Percentiles rank a stretch among this genome's conserved stretches.
Evolutionary conservation across 2,797 vertebrate genomes (phyloP).

Genomic region (Poeciliopsis turneri): DNA sequence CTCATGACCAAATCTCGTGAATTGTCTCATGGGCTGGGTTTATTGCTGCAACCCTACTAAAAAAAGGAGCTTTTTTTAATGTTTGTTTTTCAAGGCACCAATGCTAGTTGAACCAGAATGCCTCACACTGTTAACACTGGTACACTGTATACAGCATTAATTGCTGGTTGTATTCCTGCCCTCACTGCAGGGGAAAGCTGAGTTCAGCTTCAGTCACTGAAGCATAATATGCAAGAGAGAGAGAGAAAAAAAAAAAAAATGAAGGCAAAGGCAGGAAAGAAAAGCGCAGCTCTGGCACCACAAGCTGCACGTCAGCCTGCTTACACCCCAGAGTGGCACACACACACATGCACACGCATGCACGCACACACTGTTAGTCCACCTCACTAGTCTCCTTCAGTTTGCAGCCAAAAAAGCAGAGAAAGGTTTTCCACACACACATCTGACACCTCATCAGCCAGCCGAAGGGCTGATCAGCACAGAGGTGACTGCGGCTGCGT

Average conservation of each 20-base stretch:
- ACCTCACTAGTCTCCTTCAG: constrained; percentile 69
- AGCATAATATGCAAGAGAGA: constrained; percentile 72
- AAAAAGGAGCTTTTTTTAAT: constrained; percentile 12
- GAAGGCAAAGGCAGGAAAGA: constrained; percentile 48
- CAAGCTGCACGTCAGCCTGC: constrained; percentile 72
- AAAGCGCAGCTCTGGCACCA: constrained; percentile 74
- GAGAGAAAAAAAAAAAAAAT: constrained; percentile 24
- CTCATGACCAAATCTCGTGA: background rate
- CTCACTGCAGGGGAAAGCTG: constrained; percentile 72
- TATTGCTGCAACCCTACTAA: background rate
- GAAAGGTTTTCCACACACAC: constrained; percentile 59
- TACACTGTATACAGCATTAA: constrained; percentile 69
- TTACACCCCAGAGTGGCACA: constrained; percentile 72
- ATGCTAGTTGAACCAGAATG: constrained; percentile 54
- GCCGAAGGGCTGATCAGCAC: constrained; percentile 76
- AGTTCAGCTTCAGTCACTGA: constrained; percentile 72
- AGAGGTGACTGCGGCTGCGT: constrained; percentile 77
- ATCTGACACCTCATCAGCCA: constrained; percentile 76
- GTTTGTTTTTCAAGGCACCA: constrained; percentile 25
- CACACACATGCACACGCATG: constrained; percentile 52
- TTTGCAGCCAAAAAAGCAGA: constrained; percentile 73
- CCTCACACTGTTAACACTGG: constrained; percentile 67
- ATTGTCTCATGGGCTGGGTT: constrained; percentile 5
- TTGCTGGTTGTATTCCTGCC: constrained; percentile 71
- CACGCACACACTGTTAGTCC: constrained; percentile 54